Percentiles rank a stretch among this genome's conserved stretches.
Evolutionary conservation across 2,113 vertebrate species (phyloP).

Genomic region (Triplophysa tibetana): DNA sequence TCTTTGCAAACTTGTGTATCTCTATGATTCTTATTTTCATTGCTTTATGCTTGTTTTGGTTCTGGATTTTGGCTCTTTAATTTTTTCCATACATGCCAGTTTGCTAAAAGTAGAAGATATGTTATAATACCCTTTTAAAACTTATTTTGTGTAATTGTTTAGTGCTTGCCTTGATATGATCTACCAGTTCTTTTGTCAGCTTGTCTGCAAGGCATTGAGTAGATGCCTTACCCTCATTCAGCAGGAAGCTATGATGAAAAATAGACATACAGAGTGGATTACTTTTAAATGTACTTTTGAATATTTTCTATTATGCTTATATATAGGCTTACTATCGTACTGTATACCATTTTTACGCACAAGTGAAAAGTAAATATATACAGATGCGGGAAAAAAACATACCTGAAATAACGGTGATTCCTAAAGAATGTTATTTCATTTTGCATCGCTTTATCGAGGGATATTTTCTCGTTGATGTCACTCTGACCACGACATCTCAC

Average conservation of each 20-base stretch:
- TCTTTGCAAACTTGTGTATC: too few relatives aligned
- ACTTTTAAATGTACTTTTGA: too few relatives aligned
- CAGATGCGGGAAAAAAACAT: neutral
- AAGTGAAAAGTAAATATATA: too few relatives aligned
- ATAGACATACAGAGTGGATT: neutral
- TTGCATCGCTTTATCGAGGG: slow-evolving; percentile 65
- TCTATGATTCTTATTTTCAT: too few relatives aligned
- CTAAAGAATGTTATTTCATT: slow-evolving; percentile 75
- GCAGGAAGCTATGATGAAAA: slow-evolving; percentile 31
- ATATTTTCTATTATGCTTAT: neutral
- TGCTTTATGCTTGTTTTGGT: too few relatives aligned
- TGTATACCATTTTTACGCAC: too few relatives aligned
- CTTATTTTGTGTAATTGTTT: neutral
- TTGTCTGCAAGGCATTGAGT: slow-evolving; percentile 46
- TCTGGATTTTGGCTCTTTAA: too few relatives aligned
- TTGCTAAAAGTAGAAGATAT: too few relatives aligned
- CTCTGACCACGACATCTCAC: slow-evolving; percentile 80
- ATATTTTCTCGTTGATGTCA: slow-evolving; percentile 58
- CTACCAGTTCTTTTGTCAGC: slow-evolving; percentile 52
- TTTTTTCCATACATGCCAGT: too few relatives aligned
- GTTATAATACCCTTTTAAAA: too few relatives aligned
- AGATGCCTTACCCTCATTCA: slow-evolving; percentile 53
- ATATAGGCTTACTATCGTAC: too few relatives aligned
- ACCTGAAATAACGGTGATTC: slow-evolving; percentile 73
- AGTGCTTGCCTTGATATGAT: slow-evolving; percentile 52